A percentile compares a stretch with the other conserved stretches of the same genome.
Conservation (phyloP, 2,113 vertebrate species). For the Bujurquina vittata region DNA sequence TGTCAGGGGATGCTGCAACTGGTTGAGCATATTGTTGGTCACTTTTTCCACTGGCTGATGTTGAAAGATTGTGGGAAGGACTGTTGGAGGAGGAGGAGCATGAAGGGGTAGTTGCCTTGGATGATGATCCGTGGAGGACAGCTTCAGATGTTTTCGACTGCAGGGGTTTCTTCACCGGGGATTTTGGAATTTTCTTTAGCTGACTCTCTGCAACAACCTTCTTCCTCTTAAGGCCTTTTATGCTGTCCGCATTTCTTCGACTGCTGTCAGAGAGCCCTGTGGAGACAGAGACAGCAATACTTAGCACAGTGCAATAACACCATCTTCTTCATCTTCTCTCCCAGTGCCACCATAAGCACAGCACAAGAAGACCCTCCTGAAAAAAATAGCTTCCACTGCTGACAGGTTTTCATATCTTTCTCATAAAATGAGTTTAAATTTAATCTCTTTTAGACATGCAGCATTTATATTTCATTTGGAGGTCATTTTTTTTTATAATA, state of each 20-base stretch:
- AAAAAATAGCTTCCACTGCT: background rate
- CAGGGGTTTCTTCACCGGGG: slow-evolving; percentile 90
- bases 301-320: background rate
- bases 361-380: background rate
- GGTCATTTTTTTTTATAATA: background rate
- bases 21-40: slow-evolving; percentile 68
- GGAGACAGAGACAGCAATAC: slow-evolving; percentile 25
- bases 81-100: slow-evolving; percentile 70
- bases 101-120: slow-evolving; percentile 67
- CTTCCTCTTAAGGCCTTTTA: slow-evolving; percentile 97
- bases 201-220: slow-evolving; percentile 95
- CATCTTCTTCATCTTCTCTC: background rate
- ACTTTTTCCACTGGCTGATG: slow-evolving; percentile 74
- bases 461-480: background rate
- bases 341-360: background rate
- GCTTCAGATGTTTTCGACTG: slow-evolving; percentile 81
- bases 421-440: background rate
- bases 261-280: slow-evolving; percentile 85
- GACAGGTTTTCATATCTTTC: background rate
- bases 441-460: background rate
- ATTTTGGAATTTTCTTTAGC: slow-evolving; percentile 95
- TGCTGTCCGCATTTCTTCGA: slow-evolving; percentile 84
- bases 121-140: slow-evolving; percentile 68
- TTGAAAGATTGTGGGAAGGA: slow-evolving; percentile 60
- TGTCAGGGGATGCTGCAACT: slow-evolving; percentile 45